Evolutionary conservation across 2,888 invertebrate species (phyloP), one percentile per base, ranked within the genome.

Genomic region (Drosophila niveifrons): DNA sequence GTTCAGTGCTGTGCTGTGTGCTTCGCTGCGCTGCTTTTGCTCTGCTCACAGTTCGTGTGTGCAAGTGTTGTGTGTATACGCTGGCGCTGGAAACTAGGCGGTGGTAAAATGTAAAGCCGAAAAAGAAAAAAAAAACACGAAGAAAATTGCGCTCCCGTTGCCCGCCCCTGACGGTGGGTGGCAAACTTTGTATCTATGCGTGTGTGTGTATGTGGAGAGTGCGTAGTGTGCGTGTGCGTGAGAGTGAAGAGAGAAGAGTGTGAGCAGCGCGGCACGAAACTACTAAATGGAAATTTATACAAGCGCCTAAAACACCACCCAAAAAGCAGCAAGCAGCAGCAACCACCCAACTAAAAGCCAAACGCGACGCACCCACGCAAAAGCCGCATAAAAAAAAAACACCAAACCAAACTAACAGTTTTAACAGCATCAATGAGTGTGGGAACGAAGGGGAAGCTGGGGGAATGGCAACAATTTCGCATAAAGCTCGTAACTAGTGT

Each of bases 31-130:
- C 47, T 69, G 72, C 41, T 59, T 57, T 57, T 64, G 79, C 59
- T 72, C 66, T 79, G 79, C 76, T 75, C 63, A 66, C 63, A 66
- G 73, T 57, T 66, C 77, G 75, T 77, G 75, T 76, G 75, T 76
- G 75, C 75, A 73, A 76, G 77, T 76, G 76, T 78, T 82, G 84
- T 85, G 88, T 85, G 84, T 85, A 88, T 85, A 85, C 85, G 79
- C 68, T 76, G 85, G 87, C 81, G 85, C 82, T 84, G 82, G 87
- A 82, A 83, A 84, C 81, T 83, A 81, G 87, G 83, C 87, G 87
- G 83, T 83, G 83, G 78, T 80, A 80, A 78, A 80, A 80, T 82
- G 79, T 75, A 82, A 82, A 76, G 76, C 78, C 78, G 72, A 82
- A 80, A 74, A 65, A 59, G 63, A 66, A 75, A 82, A 80, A 74